Base-by-base conservation (phyloP, 2,797 vertebrate genomes). In the Glossophaga mutica region DNA sequence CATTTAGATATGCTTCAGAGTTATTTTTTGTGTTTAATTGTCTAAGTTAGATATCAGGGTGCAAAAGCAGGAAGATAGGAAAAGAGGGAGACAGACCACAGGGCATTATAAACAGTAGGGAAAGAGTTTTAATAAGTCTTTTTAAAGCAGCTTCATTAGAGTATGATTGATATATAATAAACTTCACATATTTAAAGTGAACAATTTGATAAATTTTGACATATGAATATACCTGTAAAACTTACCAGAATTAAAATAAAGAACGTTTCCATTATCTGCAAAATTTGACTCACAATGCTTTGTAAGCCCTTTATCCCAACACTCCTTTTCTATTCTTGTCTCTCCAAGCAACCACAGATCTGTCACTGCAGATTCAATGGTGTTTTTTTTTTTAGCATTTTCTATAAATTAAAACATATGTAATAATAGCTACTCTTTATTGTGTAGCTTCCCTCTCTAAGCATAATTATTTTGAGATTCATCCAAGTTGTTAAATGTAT, bases 21-120 rank as follows among this genome's bases (percentile, higher is more conserved):
- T 84, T 52, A 86, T 46, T 73, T 88, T 94, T 74, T 89, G 44
- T 88, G 34, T 87, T 73, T 26, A 73, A 46, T 34, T 91, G 55
- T 89, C 65, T 74, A 46, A 94, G 93, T 76, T 48, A 96, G 44
- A 90, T 81, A 89, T 50, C 65, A 81, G n/a, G 57, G 78, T 70
- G 50, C 21, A 74, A 52, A 52, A 6, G 76, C 0, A 76, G 24
- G 9, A 57, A 96, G 26, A 91, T 0, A 74, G 29, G 16, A 81
- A 81, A 90, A 83, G 37, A 95, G 18, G 22, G 6, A 50, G 42
- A 78, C 37, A 59, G 55, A 92, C 22, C 3, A 29, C 19, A 26
- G 48, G 39, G 46, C 32, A 55, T 71, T 68, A 89, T 3, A 71
- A 90, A 88, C 6, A 70, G 10, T 6, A 93, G 21, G 7, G 15